These are phyloP conservation scores for Oeneis ivallda DNA, from an alignment of 2,888 invertebrate species.

Conservation along the genomic window DNA sequence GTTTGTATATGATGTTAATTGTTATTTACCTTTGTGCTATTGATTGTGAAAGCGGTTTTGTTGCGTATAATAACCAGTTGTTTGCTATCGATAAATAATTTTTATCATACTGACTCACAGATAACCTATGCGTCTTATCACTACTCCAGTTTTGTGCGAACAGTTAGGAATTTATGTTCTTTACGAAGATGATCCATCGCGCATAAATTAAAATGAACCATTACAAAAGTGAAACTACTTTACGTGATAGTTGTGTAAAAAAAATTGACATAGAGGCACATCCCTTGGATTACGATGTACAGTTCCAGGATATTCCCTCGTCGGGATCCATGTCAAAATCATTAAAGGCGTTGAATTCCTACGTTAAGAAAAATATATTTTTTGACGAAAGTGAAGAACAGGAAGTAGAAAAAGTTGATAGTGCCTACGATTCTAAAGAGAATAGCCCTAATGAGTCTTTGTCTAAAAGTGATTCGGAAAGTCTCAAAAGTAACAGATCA, in stretches of 20 bases:
- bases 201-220: slow-evolving; percentile 41
- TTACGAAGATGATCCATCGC: slow-evolving; percentile 25
- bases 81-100: slow-evolving; percentile 26
- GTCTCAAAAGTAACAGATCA: slow-evolving; percentile 52
- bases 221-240: slow-evolving; percentile 38
- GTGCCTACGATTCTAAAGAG: slow-evolving; percentile 72
- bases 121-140: slow-evolving; percentile 54
- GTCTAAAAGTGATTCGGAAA: slow-evolving; percentile 66
- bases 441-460: slow-evolving; percentile 68
- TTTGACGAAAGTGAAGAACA: slow-evolving; percentile 58
- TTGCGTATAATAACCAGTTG: slow-evolving; percentile 45
- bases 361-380: slow-evolving; percentile 70
- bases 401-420: slow-evolving; percentile 51
- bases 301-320: slow-evolving; percentile 65
- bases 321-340: slow-evolving; percentile 70
- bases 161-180: slow-evolving; percentile 36
- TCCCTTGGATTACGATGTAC: slow-evolving; percentile 64
- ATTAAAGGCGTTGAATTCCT: slow-evolving; percentile 68
- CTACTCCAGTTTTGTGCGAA: slow-evolving; percentile 49
- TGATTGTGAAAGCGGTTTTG: slow-evolving; percentile 33
- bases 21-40: slow-evolving; percentile 42
- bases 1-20: slow-evolving; percentile 36
- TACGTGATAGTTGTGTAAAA: slow-evolving; percentile 32
- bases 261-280: slow-evolving; percentile 41
- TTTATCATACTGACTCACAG: slow-evolving; percentile 54